These are phyloP conservation scores for Conchocele bisecta DNA, from an alignment of 2,888 invertebrate species.

Conservation along the genomic window DNA sequence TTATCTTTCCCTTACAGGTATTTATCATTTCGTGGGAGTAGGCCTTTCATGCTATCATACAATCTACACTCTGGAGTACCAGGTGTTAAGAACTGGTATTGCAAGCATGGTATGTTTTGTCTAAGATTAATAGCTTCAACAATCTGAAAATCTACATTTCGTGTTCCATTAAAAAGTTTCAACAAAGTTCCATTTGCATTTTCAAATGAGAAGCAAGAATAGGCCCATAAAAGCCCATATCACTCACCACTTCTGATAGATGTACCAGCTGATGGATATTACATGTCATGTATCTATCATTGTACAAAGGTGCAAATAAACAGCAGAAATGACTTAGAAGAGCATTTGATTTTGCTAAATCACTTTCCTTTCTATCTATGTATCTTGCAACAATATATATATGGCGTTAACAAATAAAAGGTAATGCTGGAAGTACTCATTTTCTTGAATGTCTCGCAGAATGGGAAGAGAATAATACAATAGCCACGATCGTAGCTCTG, in stretches of 20 bases:
- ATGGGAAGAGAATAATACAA: slow-evolving; percentile 55
- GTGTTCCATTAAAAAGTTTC: slow-evolving; percentile 51
- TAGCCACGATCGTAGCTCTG: slow-evolving; percentile 54
- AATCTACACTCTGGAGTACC: too few species aligned
- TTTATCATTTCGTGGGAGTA: too few species aligned
- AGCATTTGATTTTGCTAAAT: slow-evolving; percentile 22
- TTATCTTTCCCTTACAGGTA: too few species aligned
- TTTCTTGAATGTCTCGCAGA: slow-evolving; percentile 28
- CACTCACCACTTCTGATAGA: slow-evolving; percentile 35
- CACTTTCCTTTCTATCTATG: slow-evolving; percentile 18
- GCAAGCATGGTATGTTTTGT: too few species aligned
- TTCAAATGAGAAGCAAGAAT: slow-evolving; percentile 56
- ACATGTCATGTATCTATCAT: slow-evolving; percentile 38
- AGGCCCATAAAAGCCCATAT: slow-evolving; percentile 52
- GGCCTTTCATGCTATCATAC: too few species aligned
- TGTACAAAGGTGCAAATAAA: slow-evolving; percentile 41
- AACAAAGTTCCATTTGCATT: slow-evolving; percentile 34
- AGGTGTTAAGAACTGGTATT: too few species aligned
- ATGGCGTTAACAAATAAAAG: slow-evolving; percentile 47
- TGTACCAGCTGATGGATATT: slow-evolving; percentile 55
- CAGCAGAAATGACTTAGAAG: slow-evolving; percentile 37
- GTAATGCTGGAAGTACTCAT: slow-evolving; percentile 42
- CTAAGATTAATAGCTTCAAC: too few species aligned
- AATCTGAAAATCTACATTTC: slow-evolving; percentile 49
- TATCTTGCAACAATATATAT: slow-evolving; percentile 31